Evolutionary conservation across 2,113 vertebrate species (phyloP).

Genomic region (Sylvia atricapilla): DNA sequence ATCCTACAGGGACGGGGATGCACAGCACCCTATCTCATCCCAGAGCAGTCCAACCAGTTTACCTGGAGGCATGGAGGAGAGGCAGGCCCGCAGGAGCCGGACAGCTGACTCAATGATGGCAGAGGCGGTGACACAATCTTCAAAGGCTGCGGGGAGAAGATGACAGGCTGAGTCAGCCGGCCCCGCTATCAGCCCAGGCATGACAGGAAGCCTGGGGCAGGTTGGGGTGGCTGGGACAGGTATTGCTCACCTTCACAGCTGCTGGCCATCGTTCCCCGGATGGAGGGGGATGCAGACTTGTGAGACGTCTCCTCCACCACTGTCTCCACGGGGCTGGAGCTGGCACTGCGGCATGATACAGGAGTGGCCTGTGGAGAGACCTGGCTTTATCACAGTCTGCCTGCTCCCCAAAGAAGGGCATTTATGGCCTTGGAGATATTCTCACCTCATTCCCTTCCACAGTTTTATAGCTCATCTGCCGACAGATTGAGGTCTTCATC

Average conservation of each 20-base stretch:
- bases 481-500: constrained; percentile 88
- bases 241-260: constrained; percentile 86
- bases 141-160: constrained; percentile 77
- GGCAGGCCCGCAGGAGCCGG: constrained; percentile 83
- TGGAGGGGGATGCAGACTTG: constrained; percentile 82
- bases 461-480: constrained; percentile 88
- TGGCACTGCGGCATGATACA: constrained; percentile 68
- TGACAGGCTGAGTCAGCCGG: not conserved
- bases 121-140: constrained; percentile 85
- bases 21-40: not conserved
- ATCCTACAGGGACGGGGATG: not conserved
- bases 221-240: not conserved
- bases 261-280: constrained; percentile 85
- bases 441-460: constrained; percentile 83
- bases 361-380: constrained; percentile 64
- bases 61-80: constrained; percentile 93
- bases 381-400: not conserved
- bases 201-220: not conserved
- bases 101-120: constrained; percentile 84
- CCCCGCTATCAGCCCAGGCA: not conserved
- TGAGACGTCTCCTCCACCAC: constrained; percentile 88
- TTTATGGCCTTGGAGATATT: fast-evolving
- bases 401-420: not conserved
- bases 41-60: not conserved
- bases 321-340: constrained; percentile 80